Evolutionary conservation across 2,113 vertebrate genomes (phyloP).

Genomic region (Benitochromis conjunctus): DNA sequence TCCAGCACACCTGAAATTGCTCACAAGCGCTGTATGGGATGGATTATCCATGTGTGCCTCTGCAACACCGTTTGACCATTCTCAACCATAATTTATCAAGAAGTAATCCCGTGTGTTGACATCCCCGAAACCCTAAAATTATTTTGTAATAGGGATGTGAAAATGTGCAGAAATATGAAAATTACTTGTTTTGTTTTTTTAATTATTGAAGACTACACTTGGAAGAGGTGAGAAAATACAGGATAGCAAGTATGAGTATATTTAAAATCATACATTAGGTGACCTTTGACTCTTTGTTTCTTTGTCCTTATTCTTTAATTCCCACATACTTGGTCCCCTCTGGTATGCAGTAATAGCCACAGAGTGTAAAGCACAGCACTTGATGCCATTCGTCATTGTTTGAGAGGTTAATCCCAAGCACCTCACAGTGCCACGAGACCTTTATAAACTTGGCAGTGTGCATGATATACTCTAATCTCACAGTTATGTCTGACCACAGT

Average conservation of each 20-base stretch:
- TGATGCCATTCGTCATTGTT: conserved; percentile 25
- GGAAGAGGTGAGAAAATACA: not conserved
- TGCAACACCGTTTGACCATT: not conserved
- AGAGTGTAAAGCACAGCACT: conserved; percentile 21
- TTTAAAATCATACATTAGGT: not conserved
- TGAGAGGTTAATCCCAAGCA: conserved; percentile 28
- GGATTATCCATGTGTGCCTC: conserved; percentile 21
- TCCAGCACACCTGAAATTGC: conserved; percentile 50
- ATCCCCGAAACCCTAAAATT: not conserved
- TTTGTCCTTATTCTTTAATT: not conserved
- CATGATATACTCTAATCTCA: not conserved
- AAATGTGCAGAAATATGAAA: not conserved
- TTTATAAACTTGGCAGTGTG: conserved; percentile 8
- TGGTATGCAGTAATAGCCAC: conserved; percentile 23
- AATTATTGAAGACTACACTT: not conserved
- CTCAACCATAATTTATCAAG: conserved; percentile 18
- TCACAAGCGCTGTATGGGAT: not conserved
- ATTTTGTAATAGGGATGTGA: not conserved
- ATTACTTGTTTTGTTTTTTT: not conserved
- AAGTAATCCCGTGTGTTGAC: not conserved
- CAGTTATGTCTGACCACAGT: not conserved
- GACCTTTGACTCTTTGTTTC: not conserved
- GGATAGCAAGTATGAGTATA: not conserved
- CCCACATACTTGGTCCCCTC: not conserved
- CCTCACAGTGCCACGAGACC: conserved; percentile 4